These are phyloP conservation scores for Cabera pusaria DNA, from an alignment of 2,888 invertebrate species.

Conservation along the genomic window DNA sequence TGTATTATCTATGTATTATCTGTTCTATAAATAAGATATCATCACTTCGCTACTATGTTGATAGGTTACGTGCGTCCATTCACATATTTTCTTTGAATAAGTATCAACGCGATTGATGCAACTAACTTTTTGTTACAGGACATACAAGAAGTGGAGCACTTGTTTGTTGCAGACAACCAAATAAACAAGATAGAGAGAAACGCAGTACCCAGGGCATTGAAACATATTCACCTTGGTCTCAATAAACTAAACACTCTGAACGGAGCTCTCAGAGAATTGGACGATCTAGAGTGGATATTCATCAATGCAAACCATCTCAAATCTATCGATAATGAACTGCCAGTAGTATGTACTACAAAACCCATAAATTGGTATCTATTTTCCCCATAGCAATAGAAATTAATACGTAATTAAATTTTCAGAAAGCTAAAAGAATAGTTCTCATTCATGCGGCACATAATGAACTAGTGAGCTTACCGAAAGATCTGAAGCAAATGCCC, in stretches of 20 bases:
- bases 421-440: conserved; percentile 85
- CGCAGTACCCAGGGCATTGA: conserved; percentile 87
- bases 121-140: conserved; percentile 45
- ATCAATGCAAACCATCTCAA: conserved; percentile 90
- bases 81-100: neutral
- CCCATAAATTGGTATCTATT: too few species aligned
- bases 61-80: conserved; percentile 1
- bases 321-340: conserved; percentile 89
- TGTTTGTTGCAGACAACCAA: conserved; percentile 89
- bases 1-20: too few species aligned
- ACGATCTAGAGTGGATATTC: conserved; percentile 89
- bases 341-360: conserved; percentile 85
- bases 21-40: conserved; percentile 18
- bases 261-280: conserved; percentile 89
- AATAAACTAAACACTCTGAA: conserved; percentile 89
- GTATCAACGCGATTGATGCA: too few species aligned
- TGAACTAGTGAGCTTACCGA: conserved; percentile 87
- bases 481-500: conserved; percentile 87
- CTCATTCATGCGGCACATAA: conserved; percentile 90
- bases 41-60: conserved; percentile 6
- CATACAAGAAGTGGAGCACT: conserved; percentile 84
- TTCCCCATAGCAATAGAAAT: conserved; percentile 17
- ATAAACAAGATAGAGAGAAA: conserved; percentile 88
- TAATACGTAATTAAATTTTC: conserved; percentile 34
- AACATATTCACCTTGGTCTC: conserved; percentile 88